A percentile compares a stretch with the other conserved stretches of the same genome.
Evolutionary conservation across 2,797 vertebrate genomes (phyloP).

Genomic region (Sebastes matsubarae): DNA sequence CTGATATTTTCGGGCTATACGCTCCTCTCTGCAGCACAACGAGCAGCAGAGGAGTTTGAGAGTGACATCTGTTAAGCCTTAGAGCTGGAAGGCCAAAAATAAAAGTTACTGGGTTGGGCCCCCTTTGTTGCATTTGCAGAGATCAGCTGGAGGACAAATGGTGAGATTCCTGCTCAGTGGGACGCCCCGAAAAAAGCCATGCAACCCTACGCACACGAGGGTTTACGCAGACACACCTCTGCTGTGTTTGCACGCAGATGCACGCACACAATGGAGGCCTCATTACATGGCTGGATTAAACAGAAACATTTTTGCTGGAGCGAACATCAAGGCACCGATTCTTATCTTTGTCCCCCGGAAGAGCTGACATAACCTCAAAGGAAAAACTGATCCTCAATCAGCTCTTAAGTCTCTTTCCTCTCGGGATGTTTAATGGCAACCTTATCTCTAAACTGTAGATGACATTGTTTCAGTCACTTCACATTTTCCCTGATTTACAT

Average conservation of each 20-base stretch:
- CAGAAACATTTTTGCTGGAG: conserved; percentile 63
- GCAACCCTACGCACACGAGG: background rate
- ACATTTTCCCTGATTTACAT: conserved; percentile 52
- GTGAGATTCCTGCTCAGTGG: conserved; percentile 67
- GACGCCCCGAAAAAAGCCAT: conserved; percentile 28
- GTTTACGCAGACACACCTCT: conserved; percentile 17
- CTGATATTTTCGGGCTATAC: background rate
- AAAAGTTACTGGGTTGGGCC: conserved; percentile 72
- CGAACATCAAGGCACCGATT: conserved; percentile 65
- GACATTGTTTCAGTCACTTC: conserved; percentile 70
- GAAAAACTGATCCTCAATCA: conserved; percentile 52
- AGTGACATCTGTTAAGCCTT: conserved; percentile 82
- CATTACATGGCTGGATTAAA: conserved; percentile 69
- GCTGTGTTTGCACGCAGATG: conserved; percentile 15
- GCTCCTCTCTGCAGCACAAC: conserved; percentile 27
- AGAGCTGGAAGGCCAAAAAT: conserved; percentile 78
- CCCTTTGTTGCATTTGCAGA: conserved; percentile 67
- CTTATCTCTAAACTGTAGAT: conserved; percentile 55
- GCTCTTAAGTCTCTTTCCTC: conserved; percentile 42
- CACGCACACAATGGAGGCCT: conserved; percentile 16
- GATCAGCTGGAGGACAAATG: conserved; percentile 83
- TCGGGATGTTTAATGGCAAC: conserved; percentile 38
- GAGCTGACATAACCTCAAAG: conserved; percentile 60
- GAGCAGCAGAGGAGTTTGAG: conserved; percentile 54
- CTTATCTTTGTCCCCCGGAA: conserved; percentile 43